Evolutionary conservation across 2,113 vertebrate species (phyloP).

Genomic region (Ibidorhyncha struthersii): DNA sequence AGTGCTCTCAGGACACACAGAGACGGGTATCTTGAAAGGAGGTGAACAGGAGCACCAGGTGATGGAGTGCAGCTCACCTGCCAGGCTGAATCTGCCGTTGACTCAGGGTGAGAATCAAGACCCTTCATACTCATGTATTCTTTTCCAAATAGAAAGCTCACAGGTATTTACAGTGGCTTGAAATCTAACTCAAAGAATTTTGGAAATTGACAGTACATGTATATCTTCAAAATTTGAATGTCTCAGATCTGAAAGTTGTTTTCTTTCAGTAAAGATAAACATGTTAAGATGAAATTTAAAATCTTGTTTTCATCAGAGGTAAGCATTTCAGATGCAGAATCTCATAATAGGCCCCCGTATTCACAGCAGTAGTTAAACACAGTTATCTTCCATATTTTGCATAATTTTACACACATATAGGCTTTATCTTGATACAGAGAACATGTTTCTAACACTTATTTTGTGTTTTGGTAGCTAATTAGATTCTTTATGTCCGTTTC

Average conservation of each 20-base stretch:
- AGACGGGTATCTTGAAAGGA: conserved; percentile 18
- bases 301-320: background rate
- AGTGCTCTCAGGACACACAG: conserved; percentile 4
- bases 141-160: background rate
- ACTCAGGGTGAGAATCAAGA: conserved; percentile 63
- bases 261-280: background rate
- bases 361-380: background rate
- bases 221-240: background rate
- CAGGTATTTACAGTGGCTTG: background rate
- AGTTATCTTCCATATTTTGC: background rate
- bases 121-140: background rate
- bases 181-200: background rate
- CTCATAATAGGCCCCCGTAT: accelerated
- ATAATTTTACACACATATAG: background rate
- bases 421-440: background rate
- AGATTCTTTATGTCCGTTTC: background rate
- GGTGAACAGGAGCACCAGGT: conserved; percentile 19
- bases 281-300: background rate
- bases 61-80: background rate
- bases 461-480: background rate
- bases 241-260: background rate
- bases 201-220: background rate
- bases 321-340: background rate
- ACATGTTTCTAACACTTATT: background rate
- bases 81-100: conserved; percentile 38